Base-by-base conservation (phyloP, 1,140 invertebrate species). In the Drosophila micromelanica region DNA sequence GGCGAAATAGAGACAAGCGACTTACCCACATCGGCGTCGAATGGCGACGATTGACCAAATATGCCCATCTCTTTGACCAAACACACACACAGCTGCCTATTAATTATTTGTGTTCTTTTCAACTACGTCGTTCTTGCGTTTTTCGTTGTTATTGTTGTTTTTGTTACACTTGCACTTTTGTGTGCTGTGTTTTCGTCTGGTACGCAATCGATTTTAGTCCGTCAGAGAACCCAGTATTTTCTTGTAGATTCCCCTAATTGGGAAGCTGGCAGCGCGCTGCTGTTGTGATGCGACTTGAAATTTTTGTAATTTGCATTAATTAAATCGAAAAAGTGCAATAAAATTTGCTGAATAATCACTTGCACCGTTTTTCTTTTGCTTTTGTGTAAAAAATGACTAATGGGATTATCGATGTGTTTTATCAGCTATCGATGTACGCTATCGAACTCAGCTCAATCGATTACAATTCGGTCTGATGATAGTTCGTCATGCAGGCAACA, bases 1-100 rank as follows among this genome's bases (percentile, higher is more conserved):
- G 15, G 42, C 5, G 5, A n/a, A 23, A 32, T 15, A 20, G 27
- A 11, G 7, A 49, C 13, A 8, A 11, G 7, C 13, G 23, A 89
- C 94, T 92, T 93, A 96, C 96, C 96, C 78, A 96, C 95, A 92
- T 96, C 95, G 91, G 93, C 93, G 90, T 96, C 95, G 85, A 96
- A 96, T 62, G 95, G 94, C 78, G 95, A 95, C 48, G 94, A 93
- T 81, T 92, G 94, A 42, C 94, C 93, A 92, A 96, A 96, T 72
- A 96, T 93, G 20, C 94, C 94, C 95, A 95, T 95, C 42, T 82
- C 51, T 42, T 72, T 77, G 45, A 62, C 57, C 45, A 71, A 69
- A 64, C 59, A 49, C 7, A 45, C 68, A 63, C 65, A 76, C 48
- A 55, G 48, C 57, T 86, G 52, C 35, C 68, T 68, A 9, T 61